Base-by-base conservation (phyloP, 1,140 invertebrate genomes). In the Tetramorium parvispinum region DNA sequence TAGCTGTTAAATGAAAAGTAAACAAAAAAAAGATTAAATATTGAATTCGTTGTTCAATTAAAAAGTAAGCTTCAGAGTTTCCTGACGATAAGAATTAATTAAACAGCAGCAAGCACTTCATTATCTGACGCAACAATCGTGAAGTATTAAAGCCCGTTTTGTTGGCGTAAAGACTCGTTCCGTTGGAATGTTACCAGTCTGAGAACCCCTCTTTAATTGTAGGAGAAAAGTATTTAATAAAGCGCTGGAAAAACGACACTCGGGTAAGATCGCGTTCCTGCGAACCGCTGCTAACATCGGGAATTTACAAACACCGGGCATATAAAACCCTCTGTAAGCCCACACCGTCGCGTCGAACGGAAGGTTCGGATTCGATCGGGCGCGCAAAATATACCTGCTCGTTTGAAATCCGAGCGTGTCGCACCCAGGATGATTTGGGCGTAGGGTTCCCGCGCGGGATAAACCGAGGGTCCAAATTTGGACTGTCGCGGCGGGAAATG, bases 391-490 rank as follows among this genome's bases (percentile, higher is more conserved):
- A 59, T 65, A 78, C 46, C 83, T 43, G 75, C 75, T 85, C 75
- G 83, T 85, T 79, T 85, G 83, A 85, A 85, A 85, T 65, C 59
- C 75, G 83, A 85, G n/a, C 57, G 73, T 66, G 57, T 77, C 83
- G 59, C 83, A 51, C 5, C 11, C 73, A 79, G 75, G 37, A 85
- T 66, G 57, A 78, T 85, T 83, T 59, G 68, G 78, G 51, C 78
- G 78, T 55, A 53, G 68, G 11, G 40, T 32, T 46, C 18, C 21
- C 75, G 70, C 37, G 21, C 16, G n/a, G 24, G 63, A 78, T 55
- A 71, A 71, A 57, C 40, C 68, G 61, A 82, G 55, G 68, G 27
- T 83, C 40, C 6, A 46, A 83, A 75, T 83, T 83, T 75, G 11
- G 40, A 51, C 37, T 32, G 66, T 11, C 53, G 40, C 53, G 24